A percentile compares a stretch with the other conserved stretches of the same genome.
Evolutionary conservation across 1,140 invertebrate genomes (phyloP).

Genomic region (Diorhabda carinulata): DNA sequence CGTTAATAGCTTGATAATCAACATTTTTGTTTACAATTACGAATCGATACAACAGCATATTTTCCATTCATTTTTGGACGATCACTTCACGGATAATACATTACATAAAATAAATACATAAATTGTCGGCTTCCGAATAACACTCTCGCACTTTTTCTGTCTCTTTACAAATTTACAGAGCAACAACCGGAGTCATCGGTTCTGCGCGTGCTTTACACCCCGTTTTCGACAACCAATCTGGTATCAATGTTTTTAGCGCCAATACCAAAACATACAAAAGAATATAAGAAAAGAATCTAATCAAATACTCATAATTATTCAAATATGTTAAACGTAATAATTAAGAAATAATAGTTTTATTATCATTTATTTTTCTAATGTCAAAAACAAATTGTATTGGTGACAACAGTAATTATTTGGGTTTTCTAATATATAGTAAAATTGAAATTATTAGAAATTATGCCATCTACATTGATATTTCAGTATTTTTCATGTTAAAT

Average conservation of each 20-base stretch:
- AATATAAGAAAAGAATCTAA: too few species aligned
- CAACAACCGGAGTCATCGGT: conserved; percentile 25
- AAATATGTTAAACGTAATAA: not conserved
- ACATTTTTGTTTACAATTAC: not conserved
- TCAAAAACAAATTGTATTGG: not conserved
- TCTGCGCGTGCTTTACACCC: conserved; percentile 20
- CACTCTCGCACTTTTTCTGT: not conserved
- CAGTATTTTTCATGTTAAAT: too few species aligned
- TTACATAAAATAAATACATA: not conserved
- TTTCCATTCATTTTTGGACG: not conserved
- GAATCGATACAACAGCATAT: not conserved
- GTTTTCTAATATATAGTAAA: too few species aligned
- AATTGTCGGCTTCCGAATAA: not conserved
- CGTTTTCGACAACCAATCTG: conserved; percentile 10
- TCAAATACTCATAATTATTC: too few species aligned
- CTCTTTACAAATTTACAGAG: conserved; percentile 11
- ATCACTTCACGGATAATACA: not conserved
- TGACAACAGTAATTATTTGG: too few species aligned
- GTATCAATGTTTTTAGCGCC: not conserved
- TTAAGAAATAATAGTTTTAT: not conserved
- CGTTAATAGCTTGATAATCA: not conserved
- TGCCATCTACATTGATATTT: too few species aligned
- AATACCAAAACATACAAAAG: not conserved
- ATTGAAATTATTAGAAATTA: too few species aligned
- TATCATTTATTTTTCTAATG: not conserved